phyloP scores from a whole-genome alignment of 2,113 vertebrate genomes.

The Phaethon lepturus region DNA sequence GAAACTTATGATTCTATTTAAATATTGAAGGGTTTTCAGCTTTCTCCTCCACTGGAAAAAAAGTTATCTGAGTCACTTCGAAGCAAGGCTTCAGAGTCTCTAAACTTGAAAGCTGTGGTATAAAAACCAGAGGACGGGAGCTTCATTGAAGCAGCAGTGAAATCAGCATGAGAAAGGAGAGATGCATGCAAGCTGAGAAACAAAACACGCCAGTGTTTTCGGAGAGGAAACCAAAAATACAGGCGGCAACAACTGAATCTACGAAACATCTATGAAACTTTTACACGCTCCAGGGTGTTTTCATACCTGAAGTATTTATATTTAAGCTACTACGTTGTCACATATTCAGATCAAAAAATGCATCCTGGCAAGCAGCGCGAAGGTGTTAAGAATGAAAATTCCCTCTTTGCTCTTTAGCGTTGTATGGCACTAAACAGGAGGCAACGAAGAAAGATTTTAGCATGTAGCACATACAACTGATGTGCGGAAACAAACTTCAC shows the following conservation, averaged over 20 bases:
- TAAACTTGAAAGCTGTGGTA: not conserved
- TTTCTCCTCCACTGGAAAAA: not conserved
- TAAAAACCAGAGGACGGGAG: not conserved
- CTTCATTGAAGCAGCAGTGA: not conserved
- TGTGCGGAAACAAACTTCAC: no score
- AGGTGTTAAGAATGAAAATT: not conserved
- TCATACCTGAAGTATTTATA: not conserved
- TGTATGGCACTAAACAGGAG: not conserved
- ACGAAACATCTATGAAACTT: not conserved
- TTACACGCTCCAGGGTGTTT: not conserved
- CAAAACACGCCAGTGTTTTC: not conserved
- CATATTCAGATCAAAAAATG: not conserved
- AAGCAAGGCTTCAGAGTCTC: not conserved
- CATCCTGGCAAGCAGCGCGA: not conserved
- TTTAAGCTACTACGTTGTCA: not conserved
- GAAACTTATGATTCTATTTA: constrained; percentile 36
- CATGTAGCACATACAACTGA: not conserved
- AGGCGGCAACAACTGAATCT: not conserved
- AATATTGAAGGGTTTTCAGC: constrained; percentile 48
- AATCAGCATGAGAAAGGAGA: not conserved
- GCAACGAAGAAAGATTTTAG: not conserved
- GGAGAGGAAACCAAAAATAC: not conserved
- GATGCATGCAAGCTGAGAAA: not conserved
- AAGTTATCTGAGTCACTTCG: constrained; percentile 6
- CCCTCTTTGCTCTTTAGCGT: not conserved